Evolutionary conservation across 2,888 invertebrate species (phyloP).

Genomic region (Rhorus exstirpatorius): DNA sequence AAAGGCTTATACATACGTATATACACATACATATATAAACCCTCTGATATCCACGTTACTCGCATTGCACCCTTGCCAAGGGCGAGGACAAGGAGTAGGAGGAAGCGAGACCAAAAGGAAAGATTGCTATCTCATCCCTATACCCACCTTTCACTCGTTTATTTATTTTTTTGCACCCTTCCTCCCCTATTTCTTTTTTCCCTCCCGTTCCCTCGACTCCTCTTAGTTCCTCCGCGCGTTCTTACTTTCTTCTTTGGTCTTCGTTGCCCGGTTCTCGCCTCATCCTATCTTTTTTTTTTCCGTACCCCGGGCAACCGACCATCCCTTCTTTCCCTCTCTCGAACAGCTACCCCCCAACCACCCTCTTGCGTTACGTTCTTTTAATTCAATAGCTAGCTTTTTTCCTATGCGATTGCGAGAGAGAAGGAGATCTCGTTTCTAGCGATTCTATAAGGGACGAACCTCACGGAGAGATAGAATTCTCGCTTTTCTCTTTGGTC

Average conservation of each 20-base stretch:
- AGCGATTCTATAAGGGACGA: constrained; percentile 35
- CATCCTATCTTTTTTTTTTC: constrained; percentile 47
- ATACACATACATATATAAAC: not conserved
- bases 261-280: constrained; percentile 40
- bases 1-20: not conserved
- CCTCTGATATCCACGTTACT: constrained; percentile 37
- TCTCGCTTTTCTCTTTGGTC: constrained; percentile 36
- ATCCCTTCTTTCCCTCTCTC: not conserved
- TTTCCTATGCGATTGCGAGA: constrained; percentile 51
- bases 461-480: constrained; percentile 50
- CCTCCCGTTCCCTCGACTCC: constrained; percentile 18
- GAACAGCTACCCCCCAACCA: constrained; percentile 15
- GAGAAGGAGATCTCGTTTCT: constrained; percentile 38
- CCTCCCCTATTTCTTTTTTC: constrained; percentile 36
- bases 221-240: constrained; percentile 14
- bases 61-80: constrained; percentile 68
- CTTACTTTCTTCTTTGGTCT: constrained; percentile 64
- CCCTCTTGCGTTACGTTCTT: constrained; percentile 77
- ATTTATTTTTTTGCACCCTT: constrained; percentile 61
- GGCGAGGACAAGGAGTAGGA: constrained; percentile 61
- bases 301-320: constrained; percentile 54
- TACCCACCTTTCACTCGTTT: constrained; percentile 62
- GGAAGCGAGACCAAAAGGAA: constrained; percentile 74
- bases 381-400: constrained; percentile 84
- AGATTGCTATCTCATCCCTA: constrained; percentile 70